Percentiles rank a stretch among this genome's conserved stretches.
phyloP scores from a whole-genome alignment of 2,888 invertebrate species.

The Strigamia transsilvanica region DNA sequence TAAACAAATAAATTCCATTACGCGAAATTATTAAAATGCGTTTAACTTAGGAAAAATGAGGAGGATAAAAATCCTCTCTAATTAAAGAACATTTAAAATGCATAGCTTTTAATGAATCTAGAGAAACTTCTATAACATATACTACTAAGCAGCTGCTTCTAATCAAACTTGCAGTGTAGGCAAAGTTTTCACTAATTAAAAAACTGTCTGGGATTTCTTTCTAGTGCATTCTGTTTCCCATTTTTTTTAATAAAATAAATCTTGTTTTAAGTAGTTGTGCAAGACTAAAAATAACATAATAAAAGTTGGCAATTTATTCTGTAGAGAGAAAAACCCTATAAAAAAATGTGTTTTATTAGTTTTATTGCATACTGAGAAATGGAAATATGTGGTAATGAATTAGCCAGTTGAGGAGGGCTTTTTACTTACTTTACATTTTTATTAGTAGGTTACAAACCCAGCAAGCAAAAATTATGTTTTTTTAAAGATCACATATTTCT shows the following conservation, averaged over 20 bases:
- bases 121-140: conserved; percentile 44
- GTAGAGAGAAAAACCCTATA: conserved; percentile 15
- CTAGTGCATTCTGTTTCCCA: conserved; percentile 5
- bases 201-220: conserved; percentile 47
- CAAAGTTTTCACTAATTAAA: conserved; percentile 44
- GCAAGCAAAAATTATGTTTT: conserved; percentile 10
- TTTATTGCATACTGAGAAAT: conserved; percentile 1
- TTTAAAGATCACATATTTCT: neutral
- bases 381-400: conserved; percentile 19
- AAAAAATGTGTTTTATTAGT: conserved; percentile 36
- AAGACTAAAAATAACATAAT: conserved; percentile 27
- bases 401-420: neutral
- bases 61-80: conserved; percentile 9
- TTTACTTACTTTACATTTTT: conserved; percentile 29
- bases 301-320: conserved; percentile 16
- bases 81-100: conserved; percentile 45
- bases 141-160: conserved; percentile 45
- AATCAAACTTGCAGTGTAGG: conserved; percentile 37
- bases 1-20: conserved; percentile 34
- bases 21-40: conserved; percentile 20
- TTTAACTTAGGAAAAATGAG: neutral
- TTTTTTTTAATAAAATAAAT: conserved; percentile 43
- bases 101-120: conserved; percentile 44
- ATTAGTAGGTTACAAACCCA: neutral
- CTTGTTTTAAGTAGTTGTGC: conserved; percentile 1